These are phyloP conservation scores for Hippocampus guttulatus DNA, from an alignment of 2,113 vertebrate genomes.

Conservation along the genomic window DNA sequence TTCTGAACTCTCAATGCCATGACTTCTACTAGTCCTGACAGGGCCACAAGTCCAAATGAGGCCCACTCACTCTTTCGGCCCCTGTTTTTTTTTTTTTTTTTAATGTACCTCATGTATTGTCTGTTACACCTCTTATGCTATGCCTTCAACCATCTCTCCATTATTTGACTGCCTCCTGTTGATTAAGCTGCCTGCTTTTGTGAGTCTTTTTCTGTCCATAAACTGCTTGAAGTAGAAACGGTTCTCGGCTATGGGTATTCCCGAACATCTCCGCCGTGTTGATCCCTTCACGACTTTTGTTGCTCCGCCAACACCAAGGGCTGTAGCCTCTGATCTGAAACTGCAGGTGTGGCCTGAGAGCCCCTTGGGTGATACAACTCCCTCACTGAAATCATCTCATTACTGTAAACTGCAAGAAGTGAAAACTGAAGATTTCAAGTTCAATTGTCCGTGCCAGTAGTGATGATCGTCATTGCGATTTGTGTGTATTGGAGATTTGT, in stretches of 20 bases:
- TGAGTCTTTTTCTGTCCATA: constrained; percentile 15
- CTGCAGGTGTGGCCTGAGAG: constrained; percentile 32
- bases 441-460: constrained; percentile 39
- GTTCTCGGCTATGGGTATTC: constrained; percentile 48
- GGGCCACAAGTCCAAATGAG: neutral
- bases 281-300: constrained; percentile 42
- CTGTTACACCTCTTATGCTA: neutral
- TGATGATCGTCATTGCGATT: constrained; percentile 36
- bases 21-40: neutral
- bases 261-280: constrained; percentile 33
- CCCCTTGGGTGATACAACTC: constrained; percentile 1
- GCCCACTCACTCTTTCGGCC: neutral
- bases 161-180: neutral
- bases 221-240: constrained; percentile 18
- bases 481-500: constrained; percentile 41
- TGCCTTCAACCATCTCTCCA: constrained; percentile 1
- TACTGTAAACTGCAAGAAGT: neutral
- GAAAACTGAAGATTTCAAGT: constrained; percentile 24
- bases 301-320: constrained; percentile 44
- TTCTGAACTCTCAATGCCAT: neutral
- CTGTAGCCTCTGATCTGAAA: constrained; percentile 39
- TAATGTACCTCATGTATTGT: neutral
- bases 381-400: constrained; percentile 22
- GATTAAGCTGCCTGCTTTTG: neutral
- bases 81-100: neutral